A percentile compares a stretch with the other conserved stretches of the same genome.
phyloP scores from a whole-genome alignment of 2,888 invertebrate species.

The Sipha maydis region DNA sequence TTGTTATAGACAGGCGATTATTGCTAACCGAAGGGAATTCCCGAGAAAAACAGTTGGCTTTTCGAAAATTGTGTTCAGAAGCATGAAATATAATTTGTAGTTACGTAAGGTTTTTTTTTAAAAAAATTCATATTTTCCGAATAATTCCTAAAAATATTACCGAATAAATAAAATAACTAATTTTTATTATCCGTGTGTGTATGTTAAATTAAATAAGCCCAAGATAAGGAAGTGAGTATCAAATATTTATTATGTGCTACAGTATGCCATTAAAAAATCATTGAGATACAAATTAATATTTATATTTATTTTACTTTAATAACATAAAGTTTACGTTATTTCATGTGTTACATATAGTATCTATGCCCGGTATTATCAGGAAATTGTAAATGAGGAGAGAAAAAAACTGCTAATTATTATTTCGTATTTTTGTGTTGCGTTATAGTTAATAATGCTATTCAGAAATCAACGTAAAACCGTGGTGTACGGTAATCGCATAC shows the following conservation, averaged over 20 bases:
- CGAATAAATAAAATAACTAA: neutral
- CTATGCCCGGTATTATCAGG: neutral
- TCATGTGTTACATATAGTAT: neutral
- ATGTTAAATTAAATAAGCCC: neutral
- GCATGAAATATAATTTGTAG: neutral
- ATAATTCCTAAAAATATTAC: neutral
- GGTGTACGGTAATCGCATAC: conserved; percentile 28
- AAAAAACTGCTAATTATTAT: neutral
- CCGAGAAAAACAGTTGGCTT: neutral
- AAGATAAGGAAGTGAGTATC: neutral
- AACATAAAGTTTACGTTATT: neutral
- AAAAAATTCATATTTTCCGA: neutral
- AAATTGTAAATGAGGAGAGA: neutral
- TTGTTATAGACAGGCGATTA: neutral
- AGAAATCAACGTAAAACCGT: neutral
- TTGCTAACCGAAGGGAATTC: neutral
- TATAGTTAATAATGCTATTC: neutral
- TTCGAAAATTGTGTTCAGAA: neutral
- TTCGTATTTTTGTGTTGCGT: conserved; percentile 2
- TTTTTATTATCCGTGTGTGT: neutral
- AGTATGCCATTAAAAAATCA: too few relatives aligned
- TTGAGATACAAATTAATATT: too few relatives aligned
- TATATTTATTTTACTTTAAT: neutral
- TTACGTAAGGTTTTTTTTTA: neutral
- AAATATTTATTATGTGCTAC: too few relatives aligned